Percentiles rank a stretch among this genome's conserved stretches.
phyloP scores from a whole-genome alignment of 2,888 invertebrate genomes.

The Stenoptilia bipunctidactyla region DNA sequence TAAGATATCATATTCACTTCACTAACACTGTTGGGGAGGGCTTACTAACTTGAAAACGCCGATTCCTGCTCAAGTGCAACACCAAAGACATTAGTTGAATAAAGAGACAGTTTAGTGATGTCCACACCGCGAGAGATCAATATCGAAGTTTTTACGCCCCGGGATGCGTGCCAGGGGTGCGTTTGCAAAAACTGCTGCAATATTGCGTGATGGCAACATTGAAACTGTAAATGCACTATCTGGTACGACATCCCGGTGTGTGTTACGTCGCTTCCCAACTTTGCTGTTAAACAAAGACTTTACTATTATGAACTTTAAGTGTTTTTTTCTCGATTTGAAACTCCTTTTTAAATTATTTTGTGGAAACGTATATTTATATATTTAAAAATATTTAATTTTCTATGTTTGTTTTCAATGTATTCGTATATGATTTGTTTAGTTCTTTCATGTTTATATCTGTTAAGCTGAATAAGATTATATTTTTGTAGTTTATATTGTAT shows the following conservation, averaged over 20 bases:
- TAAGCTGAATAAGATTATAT: too few relatives aligned
- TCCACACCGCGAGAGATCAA: conserved; percentile 30
- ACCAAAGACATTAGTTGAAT: too few relatives aligned
- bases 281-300: conserved; percentile 29
- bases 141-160: conserved; percentile 68
- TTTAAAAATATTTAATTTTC: too few relatives aligned
- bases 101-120: conserved; percentile 42
- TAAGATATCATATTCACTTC: too few relatives aligned
- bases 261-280: conserved; percentile 54
- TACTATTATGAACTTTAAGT: conserved; percentile 46
- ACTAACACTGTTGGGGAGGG: too few relatives aligned
- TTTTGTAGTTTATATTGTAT: too few relatives aligned
- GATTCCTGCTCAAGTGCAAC: too few relatives aligned
- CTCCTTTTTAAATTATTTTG: too few relatives aligned
- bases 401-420: background rate
- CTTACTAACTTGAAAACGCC: too few relatives aligned
- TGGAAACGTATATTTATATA: too few relatives aligned
- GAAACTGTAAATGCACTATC: conserved; percentile 99
- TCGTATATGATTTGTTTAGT: too few relatives aligned
- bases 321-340: conserved; percentile 14
- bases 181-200: conserved; percentile 85
- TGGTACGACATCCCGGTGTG: conserved; percentile 96
- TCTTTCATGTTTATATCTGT: too few relatives aligned
- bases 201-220: conserved; percentile 64
- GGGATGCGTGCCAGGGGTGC: conserved; percentile 98